A percentile compares a stretch with the other conserved stretches of the same genome.
Evolutionary conservation across 2,797 vertebrate genomes (phyloP).

Genomic region (Molossus alvarezi): DNA sequence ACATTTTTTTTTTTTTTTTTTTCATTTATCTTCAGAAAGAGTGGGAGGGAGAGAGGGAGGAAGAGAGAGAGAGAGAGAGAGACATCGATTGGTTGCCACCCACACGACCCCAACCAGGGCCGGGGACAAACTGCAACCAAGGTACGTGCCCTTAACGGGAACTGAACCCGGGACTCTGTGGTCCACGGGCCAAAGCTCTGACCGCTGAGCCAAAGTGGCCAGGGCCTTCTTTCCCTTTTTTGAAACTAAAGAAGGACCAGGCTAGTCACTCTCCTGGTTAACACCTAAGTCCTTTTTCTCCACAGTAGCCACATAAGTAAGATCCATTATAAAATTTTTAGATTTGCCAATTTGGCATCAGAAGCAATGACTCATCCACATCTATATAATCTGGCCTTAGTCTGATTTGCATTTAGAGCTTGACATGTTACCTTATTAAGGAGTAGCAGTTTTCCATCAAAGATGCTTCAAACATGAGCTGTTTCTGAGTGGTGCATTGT

Average conservation of each 20-base stretch:
- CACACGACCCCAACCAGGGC: too few relatives aligned
- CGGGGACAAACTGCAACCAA: too few relatives aligned
- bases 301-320: background rate
- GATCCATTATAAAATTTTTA: constrained; percentile 56
- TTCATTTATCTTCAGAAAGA: too few relatives aligned
- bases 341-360: constrained; percentile 26
- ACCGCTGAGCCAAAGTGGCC: too few relatives aligned
- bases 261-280: background rate
- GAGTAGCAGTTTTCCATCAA: constrained; percentile 61
- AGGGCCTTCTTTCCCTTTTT: background rate
- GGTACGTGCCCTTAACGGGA: too few relatives aligned
- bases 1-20: too few relatives aligned
- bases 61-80: too few relatives aligned
- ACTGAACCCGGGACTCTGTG: too few relatives aligned
- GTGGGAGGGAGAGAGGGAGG: too few relatives aligned
- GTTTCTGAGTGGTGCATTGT: background rate
- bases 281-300: background rate
- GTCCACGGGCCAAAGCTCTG: too few relatives aligned
- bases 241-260: background rate
- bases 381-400: constrained; percentile 38
- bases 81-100: too few relatives aligned
- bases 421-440: constrained; percentile 71
- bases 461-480: constrained; percentile 45
- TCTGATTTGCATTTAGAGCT: constrained; percentile 64
- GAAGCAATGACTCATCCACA: constrained; percentile 34